These are phyloP conservation scores for Tetraodon nigroviridis DNA, from an alignment of 2,113 vertebrate species.

Conservation along the genomic window DNA sequence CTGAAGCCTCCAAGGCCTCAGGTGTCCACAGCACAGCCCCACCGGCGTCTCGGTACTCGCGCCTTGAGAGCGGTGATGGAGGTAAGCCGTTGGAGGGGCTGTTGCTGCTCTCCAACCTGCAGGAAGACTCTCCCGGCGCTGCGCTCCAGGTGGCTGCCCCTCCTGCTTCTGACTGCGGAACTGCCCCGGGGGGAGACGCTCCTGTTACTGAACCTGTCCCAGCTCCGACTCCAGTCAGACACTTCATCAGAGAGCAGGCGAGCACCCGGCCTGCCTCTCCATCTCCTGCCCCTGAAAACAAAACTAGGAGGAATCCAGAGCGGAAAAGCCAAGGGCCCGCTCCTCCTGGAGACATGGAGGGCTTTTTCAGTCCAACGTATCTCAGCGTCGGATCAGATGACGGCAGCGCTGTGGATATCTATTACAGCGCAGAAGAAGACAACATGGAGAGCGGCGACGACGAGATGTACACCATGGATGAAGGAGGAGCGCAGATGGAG, in stretches of 20 bases:
- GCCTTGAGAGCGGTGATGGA: neutral
- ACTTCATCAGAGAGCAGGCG: conserved; percentile 13
- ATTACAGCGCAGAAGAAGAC: conserved; percentile 64
- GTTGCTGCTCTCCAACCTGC: too few relatives aligned
- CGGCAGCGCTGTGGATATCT: conserved; percentile 47
- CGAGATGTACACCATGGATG: neutral
- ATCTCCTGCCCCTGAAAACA: neutral
- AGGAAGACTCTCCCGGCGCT: neutral
- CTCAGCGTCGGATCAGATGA: conserved; percentile 57
- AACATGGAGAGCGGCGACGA: conserved; percentile 26
- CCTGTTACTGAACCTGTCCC: conserved; percentile 30
- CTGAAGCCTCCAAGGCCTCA: neutral
- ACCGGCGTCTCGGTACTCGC: neutral
- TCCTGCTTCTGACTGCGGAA: conserved; percentile 10
- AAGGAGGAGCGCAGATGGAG: neutral
- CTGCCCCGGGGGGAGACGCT: conserved; percentile 34
- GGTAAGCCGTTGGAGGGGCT: neutral
- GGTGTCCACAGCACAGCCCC: neutral
- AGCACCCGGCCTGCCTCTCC: neutral
- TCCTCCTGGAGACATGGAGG: neutral
- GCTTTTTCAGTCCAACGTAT: conserved; percentile 34
- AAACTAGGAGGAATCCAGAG: neutral
- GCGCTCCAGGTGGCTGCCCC: conserved; percentile 18
- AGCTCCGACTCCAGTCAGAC: conserved; percentile 43
- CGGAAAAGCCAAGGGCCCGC: neutral